Conservation (phyloP, 2,888 invertebrate species). For the Meghimatium bilineatum region DNA sequence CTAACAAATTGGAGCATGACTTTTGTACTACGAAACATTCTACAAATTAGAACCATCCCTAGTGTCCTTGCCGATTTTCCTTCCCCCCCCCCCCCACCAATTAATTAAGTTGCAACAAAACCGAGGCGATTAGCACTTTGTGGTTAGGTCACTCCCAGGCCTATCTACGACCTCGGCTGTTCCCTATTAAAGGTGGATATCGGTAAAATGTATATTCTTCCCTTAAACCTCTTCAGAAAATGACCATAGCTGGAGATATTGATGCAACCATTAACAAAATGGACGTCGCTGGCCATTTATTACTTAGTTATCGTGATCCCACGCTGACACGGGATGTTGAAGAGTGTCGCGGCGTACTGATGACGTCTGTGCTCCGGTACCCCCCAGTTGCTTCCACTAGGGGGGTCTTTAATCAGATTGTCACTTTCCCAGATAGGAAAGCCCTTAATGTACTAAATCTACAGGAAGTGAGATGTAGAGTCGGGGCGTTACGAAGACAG, state of each 20-base stretch:
- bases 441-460: neutral
- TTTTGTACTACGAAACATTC: too few relatives aligned
- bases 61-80: too few relatives aligned
- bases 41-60: too few relatives aligned
- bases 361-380: conserved; percentile 1
- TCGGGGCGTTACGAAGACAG: neutral
- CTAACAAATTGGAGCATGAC: too few relatives aligned
- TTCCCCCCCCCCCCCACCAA: too few relatives aligned
- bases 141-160: too few relatives aligned
- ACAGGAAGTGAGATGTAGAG: conserved; percentile 8
- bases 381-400: conserved; percentile 20
- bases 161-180: too few relatives aligned
- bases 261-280: neutral
- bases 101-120: too few relatives aligned
- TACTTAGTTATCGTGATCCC: conserved; percentile 8
- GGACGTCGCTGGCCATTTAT: conserved; percentile 3
- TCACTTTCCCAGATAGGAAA: neutral
- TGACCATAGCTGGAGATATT: neutral
- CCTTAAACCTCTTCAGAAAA: too few relatives aligned
- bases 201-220: too few relatives aligned
- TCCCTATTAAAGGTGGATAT: too few relatives aligned
- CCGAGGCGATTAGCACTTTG: too few relatives aligned
- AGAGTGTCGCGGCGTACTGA: conserved; percentile 4
- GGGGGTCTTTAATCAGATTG: conserved; percentile 16
- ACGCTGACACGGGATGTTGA: neutral